Evolutionary conservation across 2,113 vertebrate species (phyloP).

Genomic region (Tilapia sparmanii): DNA sequence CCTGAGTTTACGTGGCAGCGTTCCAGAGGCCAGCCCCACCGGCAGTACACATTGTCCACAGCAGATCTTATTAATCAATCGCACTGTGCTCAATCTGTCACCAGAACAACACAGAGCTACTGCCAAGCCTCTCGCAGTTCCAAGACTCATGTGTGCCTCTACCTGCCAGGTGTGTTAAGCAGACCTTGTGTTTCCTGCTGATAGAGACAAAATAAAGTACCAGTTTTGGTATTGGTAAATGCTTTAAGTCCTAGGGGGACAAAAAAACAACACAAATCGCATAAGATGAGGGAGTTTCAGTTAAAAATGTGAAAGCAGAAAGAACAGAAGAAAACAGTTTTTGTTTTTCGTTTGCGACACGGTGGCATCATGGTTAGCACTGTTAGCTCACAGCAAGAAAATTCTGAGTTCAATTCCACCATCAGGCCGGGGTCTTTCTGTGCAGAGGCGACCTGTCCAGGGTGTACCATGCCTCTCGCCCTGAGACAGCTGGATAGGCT

Average conservation of each 20-base stretch:
- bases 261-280: neutral
- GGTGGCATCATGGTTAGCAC: neutral
- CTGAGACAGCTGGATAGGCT: neutral
- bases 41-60: conserved; percentile 16
- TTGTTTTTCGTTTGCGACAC: neutral
- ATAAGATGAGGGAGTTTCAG: neutral
- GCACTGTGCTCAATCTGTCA: conserved; percentile 62
- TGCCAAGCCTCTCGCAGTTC: neutral
- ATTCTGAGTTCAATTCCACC: neutral
- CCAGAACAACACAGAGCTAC: conserved; percentile 7
- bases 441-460: neutral
- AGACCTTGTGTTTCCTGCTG: conserved; percentile 22
- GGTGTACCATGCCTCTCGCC: accelerated
- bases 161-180: conserved; percentile 40
- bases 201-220: neutral
- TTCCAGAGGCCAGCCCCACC: conserved; percentile 23
- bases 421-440: neutral
- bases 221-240: neutral
- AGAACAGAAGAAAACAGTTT: neutral
- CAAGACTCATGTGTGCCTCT: neutral
- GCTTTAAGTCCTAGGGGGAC: neutral
- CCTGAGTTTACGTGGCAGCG: conserved; percentile 39
- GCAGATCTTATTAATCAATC: conserved; percentile 56
- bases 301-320: neutral
- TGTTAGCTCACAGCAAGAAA: neutral